Percentiles rank a stretch among this genome's conserved stretches.
Conservation (phyloP, 2,888 invertebrate species). For the Macrostomum cliftonense region DNA sequence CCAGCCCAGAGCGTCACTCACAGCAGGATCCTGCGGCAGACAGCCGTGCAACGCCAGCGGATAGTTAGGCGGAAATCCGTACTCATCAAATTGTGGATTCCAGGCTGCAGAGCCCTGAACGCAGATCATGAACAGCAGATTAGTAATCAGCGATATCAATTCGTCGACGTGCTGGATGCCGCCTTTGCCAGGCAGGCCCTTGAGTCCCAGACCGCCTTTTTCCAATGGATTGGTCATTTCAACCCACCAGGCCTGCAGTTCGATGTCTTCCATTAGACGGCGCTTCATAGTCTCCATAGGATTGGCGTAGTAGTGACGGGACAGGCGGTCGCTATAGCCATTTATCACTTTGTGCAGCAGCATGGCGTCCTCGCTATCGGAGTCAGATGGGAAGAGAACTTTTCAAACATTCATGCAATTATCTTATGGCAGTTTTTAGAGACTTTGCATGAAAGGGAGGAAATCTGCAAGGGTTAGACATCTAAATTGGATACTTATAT, state of each 20-base stretch:
- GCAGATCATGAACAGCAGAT: constrained; percentile 24
- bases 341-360: constrained; percentile 35
- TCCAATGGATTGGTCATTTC: constrained; percentile 8
- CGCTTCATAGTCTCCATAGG: background rate
- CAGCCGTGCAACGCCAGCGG: constrained; percentile 1
- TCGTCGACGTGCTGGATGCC: background rate
- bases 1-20: too few species aligned
- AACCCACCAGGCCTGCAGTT: constrained; percentile 16
- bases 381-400: too few species aligned
- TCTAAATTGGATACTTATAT: too few species aligned
- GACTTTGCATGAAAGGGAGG: too few species aligned
- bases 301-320: constrained; percentile 13
- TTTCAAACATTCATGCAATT: too few species aligned
- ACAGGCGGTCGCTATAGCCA: constrained; percentile 24
- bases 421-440: too few species aligned
- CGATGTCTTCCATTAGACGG: constrained; percentile 17
- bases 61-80: constrained; percentile 29
- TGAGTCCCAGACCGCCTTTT: constrained; percentile 8
- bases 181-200: constrained; percentile 6
- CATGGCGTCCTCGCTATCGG: constrained; percentile 37
- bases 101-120: constrained; percentile 24
- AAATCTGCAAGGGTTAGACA: too few species aligned
- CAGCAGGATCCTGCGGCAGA: constrained; percentile 4
- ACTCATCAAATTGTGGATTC: constrained; percentile 28
- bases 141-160: constrained; percentile 14